These are phyloP conservation scores for Cabera pusaria DNA, from an alignment of 2,888 invertebrate genomes.

Conservation along the genomic window DNA sequence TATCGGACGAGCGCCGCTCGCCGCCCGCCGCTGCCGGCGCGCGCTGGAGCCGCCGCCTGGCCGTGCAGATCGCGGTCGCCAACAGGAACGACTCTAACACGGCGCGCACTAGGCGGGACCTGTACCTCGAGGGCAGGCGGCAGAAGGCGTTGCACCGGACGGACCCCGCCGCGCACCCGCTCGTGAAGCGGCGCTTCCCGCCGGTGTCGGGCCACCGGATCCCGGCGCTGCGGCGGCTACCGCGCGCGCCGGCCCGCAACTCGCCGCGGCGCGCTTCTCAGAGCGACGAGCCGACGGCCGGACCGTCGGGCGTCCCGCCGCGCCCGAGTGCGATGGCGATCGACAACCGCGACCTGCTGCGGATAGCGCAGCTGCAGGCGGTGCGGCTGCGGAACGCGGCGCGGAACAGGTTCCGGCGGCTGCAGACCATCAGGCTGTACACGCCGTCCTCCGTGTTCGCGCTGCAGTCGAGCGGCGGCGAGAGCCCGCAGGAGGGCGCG, in stretches of 20 bases:
- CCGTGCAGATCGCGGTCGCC: slow-evolving; percentile 74
- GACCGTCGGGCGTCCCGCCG: slow-evolving; percentile 49
- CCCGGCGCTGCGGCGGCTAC: slow-evolving; percentile 58
- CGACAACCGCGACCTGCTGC: slow-evolving; percentile 64
- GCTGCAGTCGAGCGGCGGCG: slow-evolving; percentile 43
- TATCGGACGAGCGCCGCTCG: slow-evolving; percentile 32
- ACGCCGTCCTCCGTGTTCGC: slow-evolving; percentile 73
- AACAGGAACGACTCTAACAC: slow-evolving; percentile 71
- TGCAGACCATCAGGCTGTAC: slow-evolving; percentile 70
- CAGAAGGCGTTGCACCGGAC: slow-evolving; percentile 70
- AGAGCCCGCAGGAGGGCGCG: slow-evolving; percentile 45
- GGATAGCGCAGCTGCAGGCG: slow-evolving; percentile 70
- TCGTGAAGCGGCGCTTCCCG: slow-evolving; percentile 59
- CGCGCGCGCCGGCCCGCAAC: slow-evolving; percentile 34
- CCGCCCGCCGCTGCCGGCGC: slow-evolving; percentile 40
- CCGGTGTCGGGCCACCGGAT: slow-evolving; percentile 66
- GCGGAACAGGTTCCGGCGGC: slow-evolving; percentile 61
- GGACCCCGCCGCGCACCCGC: slow-evolving; percentile 67
- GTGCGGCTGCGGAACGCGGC: slow-evolving; percentile 67
- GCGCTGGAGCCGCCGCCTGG: slow-evolving; percentile 70
- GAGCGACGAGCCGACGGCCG: slow-evolving; percentile 58
- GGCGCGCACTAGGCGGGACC: slow-evolving; percentile 64
- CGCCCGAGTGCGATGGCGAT: slow-evolving; percentile 56
- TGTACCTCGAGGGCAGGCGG: slow-evolving; percentile 65
- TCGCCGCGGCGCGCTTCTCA: slow-evolving; percentile 37